phyloP scores from a whole-genome alignment of 2,888 invertebrate genomes.

The Tachina lurida region DNA sequence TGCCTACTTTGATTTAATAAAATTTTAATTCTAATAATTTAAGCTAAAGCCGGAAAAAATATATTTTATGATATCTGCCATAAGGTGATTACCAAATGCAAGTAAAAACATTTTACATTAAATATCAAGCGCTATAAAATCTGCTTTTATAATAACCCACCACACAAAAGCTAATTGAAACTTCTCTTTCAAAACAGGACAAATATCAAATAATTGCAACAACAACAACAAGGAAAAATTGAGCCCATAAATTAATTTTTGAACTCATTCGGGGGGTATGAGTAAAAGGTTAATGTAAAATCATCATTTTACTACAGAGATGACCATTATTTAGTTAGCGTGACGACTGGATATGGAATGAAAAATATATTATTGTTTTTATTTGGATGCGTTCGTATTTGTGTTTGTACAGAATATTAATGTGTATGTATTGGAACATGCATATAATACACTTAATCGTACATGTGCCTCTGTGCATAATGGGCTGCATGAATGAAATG shows the following conservation, averaged over 20 bases:
- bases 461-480: slow-evolving; percentile 13
- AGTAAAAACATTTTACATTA: no score
- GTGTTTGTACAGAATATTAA: slow-evolving; percentile 10
- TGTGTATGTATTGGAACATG: neutral
- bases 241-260: neutral
- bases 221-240: neutral
- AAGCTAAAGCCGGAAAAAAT: no score
- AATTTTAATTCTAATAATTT: no score
- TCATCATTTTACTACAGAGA: neutral
- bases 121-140: no score
- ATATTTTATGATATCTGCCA: no score
- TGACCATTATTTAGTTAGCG: slow-evolving; percentile 14
- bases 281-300: neutral
- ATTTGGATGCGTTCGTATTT: neutral
- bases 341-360: neutral
- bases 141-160: no score
- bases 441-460: neutral
- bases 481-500: slow-evolving; percentile 17
- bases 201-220: neutral
- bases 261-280: neutral
- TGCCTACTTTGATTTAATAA: no score
- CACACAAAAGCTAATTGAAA: no score
- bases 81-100: no score
- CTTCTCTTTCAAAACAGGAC: no score
- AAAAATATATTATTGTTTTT: slow-evolving; percentile 1